Conservation (phyloP, 2,113 vertebrate species). For the Periophthalmodon schlosseri region DNA sequence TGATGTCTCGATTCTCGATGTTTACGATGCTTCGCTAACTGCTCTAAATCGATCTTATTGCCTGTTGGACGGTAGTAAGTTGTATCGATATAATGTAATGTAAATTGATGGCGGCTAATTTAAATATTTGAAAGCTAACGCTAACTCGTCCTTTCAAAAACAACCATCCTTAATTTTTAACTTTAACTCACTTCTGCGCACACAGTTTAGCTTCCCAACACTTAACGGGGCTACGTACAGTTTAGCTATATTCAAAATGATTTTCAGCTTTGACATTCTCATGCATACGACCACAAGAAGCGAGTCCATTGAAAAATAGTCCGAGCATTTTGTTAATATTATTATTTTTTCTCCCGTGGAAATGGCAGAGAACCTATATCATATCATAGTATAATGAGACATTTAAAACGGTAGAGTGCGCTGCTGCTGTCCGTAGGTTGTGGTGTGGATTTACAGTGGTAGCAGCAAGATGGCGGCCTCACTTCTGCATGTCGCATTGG, state of each 20-base stretch:
- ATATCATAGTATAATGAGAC: slow-evolving; percentile 80
- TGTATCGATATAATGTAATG: too few relatives aligned
- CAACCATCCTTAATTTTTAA: background rate
- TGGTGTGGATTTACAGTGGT: slow-evolving; percentile 32
- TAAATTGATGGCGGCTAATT: background rate
- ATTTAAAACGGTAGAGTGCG: slow-evolving; percentile 74
- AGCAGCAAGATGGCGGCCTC: slow-evolving; percentile 60
- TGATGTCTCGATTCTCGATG: too few relatives aligned
- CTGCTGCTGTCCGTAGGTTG: slow-evolving; percentile 89
- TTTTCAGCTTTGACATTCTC: slow-evolving; percentile 99
- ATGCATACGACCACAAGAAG: slow-evolving; percentile 99
- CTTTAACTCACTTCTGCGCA: background rate
- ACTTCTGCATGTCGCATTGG: slow-evolving; percentile 99
- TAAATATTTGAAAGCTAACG: background rate
- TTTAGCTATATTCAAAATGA: slow-evolving; percentile 86
- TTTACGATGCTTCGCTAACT: too few relatives aligned
- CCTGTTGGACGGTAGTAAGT: background rate
- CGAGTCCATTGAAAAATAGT: slow-evolving; percentile 99
- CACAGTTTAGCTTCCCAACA: background rate
- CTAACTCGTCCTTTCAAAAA: background rate
- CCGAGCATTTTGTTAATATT: slow-evolving; percentile 82
- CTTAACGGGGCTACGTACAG: slow-evolving; percentile 5
- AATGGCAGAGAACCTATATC: slow-evolving; percentile 88
- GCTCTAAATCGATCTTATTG: background rate
- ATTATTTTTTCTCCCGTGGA: slow-evolving; percentile 74